Evolutionary conservation across 2,888 invertebrate species (phyloP), one percentile per base, ranked within the genome.

Genomic region (Mimachlamys varia): DNA sequence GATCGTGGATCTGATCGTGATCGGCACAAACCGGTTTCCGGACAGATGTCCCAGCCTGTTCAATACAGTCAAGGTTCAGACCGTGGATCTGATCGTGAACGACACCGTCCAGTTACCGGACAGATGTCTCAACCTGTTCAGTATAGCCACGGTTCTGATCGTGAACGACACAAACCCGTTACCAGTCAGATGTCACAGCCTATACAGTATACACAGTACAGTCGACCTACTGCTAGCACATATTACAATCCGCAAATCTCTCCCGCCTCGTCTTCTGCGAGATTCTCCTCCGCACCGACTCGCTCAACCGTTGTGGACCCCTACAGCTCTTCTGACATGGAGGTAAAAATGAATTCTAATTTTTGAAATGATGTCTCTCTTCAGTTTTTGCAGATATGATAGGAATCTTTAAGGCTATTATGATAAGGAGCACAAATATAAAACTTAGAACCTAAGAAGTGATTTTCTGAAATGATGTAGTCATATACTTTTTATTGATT

Each of bases 241-340:
- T 76, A 76, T 33, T 76, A 76, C 33, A 76, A 76, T 33, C 76
- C 27, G 17, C 76, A 76, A 17, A 33, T 76, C 12, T 76, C 76
- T 27, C 76, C 76, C 7, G 76, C 76, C 13, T 33, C 76, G 13
- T 76, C 76, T 15, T 76, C 76, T 1, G 27, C 76, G 7, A 1
- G 76, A 33, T 76, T 76, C 27, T 76, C 76, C 76, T 76, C 76
- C 76, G 27, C 76, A 10, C 76, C 2, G 19, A 76, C 76, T 33
- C 76, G 76, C 76, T 76, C 76, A 76, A 76, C 76, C 1, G 27
- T 33, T 15, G 76, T 76, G 12, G 76, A 76, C 15, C 76, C 76
- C 27, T 76, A 76, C 17, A 76, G 76, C 76, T 76, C 76, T 76
- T 76, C 76, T 76, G 76, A 76, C 22, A 76, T 76, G 76, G 76